Percentiles rank a stretch among this genome's conserved stretches.
These are phyloP conservation scores for Halcyon leucocephala DNA, from an alignment of 2,797 vertebrate species.

Conservation along the genomic window DNA sequence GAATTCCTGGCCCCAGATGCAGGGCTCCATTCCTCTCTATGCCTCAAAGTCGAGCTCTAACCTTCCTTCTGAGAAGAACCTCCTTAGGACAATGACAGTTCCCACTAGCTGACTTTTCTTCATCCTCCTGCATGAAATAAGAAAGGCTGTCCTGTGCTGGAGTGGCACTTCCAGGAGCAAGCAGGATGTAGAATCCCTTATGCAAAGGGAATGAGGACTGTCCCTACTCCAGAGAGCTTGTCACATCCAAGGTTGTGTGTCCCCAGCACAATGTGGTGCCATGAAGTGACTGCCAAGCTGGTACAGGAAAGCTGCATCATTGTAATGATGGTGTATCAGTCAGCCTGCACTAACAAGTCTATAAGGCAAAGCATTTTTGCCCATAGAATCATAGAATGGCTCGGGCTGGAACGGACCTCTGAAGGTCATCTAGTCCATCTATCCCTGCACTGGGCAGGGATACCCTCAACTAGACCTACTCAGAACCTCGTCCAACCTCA, in stretches of 20 bases:
- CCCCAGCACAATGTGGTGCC: neutral
- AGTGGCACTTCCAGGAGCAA: neutral
- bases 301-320: neutral
- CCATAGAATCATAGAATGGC: no score
- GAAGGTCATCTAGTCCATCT: no score
- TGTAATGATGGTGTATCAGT: neutral
- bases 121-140: neutral
- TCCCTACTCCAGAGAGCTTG: neutral
- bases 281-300: neutral
- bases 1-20: neutral
- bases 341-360: neutral
- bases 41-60: neutral
- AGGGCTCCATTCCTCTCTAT: neutral
- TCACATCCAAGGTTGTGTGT: neutral
- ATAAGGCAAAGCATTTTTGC: neutral
- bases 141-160: neutral
- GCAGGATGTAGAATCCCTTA: neutral
- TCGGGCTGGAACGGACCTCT: no score
- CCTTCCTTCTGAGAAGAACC: neutral
- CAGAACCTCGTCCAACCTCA: no score
- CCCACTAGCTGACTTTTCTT: neutral
- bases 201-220: rapidly evolving
- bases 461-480: no score
- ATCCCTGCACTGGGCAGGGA: no score
- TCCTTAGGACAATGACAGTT: neutral